Conservation (phyloP, 2,113 vertebrate species). For the Dipodomys stephensi region DNA sequence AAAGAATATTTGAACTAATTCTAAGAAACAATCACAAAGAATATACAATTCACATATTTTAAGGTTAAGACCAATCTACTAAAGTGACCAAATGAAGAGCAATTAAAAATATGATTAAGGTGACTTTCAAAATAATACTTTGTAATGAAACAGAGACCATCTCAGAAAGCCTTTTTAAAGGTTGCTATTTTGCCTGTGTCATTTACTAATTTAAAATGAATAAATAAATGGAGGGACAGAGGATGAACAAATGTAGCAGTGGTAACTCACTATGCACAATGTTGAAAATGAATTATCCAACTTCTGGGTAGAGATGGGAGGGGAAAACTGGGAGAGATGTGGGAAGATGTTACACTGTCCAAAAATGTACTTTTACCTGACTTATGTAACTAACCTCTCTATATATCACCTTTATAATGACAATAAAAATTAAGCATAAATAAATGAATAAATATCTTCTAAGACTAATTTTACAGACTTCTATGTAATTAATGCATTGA, state of each 20-base stretch:
- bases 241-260: too few species aligned
- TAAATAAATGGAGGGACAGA: not conserved
- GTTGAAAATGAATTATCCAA: too few species aligned
- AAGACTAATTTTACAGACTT: not conserved
- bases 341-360: too few species aligned
- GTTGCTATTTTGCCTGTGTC: not conserved
- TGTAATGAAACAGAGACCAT: not conserved
- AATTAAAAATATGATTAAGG: conserved; percentile 34
- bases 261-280: too few species aligned
- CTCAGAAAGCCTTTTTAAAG: not conserved
- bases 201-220: conserved; percentile 17
- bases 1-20: conserved; percentile 24
- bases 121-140: not conserved
- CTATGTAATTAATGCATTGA: not conserved
- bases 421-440: too few species aligned
- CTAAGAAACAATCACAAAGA: not conserved
- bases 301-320: too few species aligned
- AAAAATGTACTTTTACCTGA: too few species aligned
- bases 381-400: too few species aligned
- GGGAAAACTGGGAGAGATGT: too few species aligned
- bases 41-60: not conserved
- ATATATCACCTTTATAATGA: too few species aligned
- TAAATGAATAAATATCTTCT: too few species aligned
- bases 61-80: not conserved
- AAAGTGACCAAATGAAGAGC: not conserved